phyloP scores from a whole-genome alignment of 2,797 vertebrate species.

The Cryptoprocta ferox region DNA sequence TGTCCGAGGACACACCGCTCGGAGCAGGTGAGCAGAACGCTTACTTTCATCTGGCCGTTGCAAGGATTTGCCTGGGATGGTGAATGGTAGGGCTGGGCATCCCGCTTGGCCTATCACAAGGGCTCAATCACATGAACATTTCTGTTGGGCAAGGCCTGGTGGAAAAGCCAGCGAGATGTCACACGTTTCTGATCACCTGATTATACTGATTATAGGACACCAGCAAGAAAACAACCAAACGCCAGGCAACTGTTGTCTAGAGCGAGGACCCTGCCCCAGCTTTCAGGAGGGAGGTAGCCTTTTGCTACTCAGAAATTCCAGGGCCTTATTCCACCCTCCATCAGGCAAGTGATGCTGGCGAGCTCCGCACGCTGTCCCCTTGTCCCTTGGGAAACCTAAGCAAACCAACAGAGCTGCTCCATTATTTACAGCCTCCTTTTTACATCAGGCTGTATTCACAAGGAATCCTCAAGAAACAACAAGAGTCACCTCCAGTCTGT shows the following conservation, averaged over 20 bases:
- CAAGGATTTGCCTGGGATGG: neutral
- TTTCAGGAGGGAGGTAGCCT: neutral
- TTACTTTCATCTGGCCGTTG: neutral
- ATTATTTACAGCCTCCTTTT: slow-evolving; percentile 64
- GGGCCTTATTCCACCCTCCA: neutral
- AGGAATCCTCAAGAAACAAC: neutral
- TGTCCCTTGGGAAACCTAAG: slow-evolving; percentile 61
- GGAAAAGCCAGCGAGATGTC: neutral
- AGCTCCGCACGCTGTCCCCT: neutral
- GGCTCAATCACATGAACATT: neutral
- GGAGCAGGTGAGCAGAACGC: too few relatives aligned
- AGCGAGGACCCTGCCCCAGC: neutral
- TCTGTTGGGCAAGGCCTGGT: neutral
- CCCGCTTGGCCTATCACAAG: neutral
- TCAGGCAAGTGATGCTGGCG: neutral
- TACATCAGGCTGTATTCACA: neutral
- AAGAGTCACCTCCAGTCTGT: fast-evolving
- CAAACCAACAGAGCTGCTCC: slow-evolving; percentile 35
- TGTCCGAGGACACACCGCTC: neutral
- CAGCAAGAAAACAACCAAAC: neutral
- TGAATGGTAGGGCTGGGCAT: neutral
- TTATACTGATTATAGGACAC: neutral
- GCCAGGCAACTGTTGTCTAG: too few relatives aligned
- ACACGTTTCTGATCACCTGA: neutral
- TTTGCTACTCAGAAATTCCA: neutral